Evolutionary conservation across 2,113 vertebrate species (phyloP).

Genomic region (Colistium nudipinnis): DNA sequence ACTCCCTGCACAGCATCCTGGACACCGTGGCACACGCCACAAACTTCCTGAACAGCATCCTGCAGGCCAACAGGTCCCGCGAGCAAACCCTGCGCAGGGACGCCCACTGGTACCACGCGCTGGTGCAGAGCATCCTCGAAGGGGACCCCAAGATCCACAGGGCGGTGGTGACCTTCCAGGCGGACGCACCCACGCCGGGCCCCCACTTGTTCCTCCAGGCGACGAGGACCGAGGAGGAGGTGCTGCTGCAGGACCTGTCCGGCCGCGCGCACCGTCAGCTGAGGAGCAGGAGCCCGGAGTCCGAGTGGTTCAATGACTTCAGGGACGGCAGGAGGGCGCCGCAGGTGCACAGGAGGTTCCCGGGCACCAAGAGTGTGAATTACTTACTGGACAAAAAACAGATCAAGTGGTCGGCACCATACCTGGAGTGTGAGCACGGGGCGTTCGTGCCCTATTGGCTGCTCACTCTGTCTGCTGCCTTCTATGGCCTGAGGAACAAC

Average conservation of each 20-base stretch:
- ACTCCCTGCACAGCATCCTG: conserved; percentile 88
- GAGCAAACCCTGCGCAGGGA: conserved; percentile 87
- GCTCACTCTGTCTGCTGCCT: conserved; percentile 91
- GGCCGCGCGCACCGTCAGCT: conserved; percentile 81
- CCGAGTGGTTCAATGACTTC: conserved; percentile 89
- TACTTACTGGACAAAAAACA: conserved; percentile 87
- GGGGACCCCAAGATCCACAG: conserved; percentile 92
- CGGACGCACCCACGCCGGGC: conserved; percentile 80
- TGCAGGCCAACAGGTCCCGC: conserved; percentile 90
- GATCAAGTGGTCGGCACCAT: conserved; percentile 95
- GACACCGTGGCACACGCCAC: conserved; percentile 92
- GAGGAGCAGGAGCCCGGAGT: conserved; percentile 85
- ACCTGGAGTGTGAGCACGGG: conserved; percentile 93
- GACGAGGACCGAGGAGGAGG: conserved; percentile 84
- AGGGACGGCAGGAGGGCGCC: conserved; percentile 87
- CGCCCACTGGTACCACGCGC: conserved; percentile 92
- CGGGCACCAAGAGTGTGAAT: conserved; percentile 74
- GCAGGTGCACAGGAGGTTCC: conserved; percentile 77
- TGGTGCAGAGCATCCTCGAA: conserved; percentile 92
- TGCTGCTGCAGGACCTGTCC: conserved; percentile 91
- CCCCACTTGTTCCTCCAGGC: conserved; percentile 93
- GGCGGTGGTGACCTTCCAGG: conserved; percentile 89
- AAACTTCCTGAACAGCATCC: conserved; percentile 93
- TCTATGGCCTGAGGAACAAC: conserved; percentile 89
- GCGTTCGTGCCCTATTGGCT: conserved; percentile 94